phyloP scores from a whole-genome alignment of 2,888 invertebrate species.

The Lamproptera curius region DNA sequence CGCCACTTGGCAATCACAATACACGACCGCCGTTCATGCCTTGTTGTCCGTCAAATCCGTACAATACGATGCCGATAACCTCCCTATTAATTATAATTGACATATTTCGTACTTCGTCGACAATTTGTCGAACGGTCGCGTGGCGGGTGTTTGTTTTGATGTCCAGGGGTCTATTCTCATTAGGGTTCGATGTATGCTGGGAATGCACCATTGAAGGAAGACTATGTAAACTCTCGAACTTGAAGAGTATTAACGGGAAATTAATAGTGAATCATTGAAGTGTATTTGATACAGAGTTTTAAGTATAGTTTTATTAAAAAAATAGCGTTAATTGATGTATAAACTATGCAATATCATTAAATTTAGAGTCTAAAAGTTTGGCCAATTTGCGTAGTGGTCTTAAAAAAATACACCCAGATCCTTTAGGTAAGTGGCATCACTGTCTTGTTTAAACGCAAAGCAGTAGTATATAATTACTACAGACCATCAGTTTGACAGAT shows the following conservation, averaged over 20 bases:
- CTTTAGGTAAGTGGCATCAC: too few species aligned
- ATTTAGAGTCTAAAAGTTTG: too few species aligned
- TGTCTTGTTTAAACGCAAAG: too few species aligned
- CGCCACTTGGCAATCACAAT: conserved; percentile 24
- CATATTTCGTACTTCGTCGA: conserved; percentile 65
- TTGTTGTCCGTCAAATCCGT: conserved; percentile 39
- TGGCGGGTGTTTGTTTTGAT: conserved; percentile 72
- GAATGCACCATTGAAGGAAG: background rate
- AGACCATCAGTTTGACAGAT: too few species aligned
- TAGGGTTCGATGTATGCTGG: conserved; percentile 25
- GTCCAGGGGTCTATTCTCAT: conserved; percentile 50
- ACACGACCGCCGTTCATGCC: conserved; percentile 27
- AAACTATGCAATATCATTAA: too few species aligned
- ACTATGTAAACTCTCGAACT: background rate
- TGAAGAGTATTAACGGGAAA: conserved; percentile 1
- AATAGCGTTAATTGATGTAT: too few species aligned
- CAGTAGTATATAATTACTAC: too few species aligned
- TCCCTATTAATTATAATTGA: conserved; percentile 75
- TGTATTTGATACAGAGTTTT: too few species aligned
- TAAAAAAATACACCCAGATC: too few species aligned
- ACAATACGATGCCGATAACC: conserved; percentile 63
- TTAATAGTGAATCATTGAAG: too few species aligned
- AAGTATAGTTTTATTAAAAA: too few species aligned
- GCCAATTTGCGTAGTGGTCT: too few species aligned
- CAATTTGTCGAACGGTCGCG: conserved; percentile 69